These are phyloP conservation scores for Drymodes brunneopygia DNA, from an alignment of 2,113 vertebrate species.

Conservation along the genomic window DNA sequence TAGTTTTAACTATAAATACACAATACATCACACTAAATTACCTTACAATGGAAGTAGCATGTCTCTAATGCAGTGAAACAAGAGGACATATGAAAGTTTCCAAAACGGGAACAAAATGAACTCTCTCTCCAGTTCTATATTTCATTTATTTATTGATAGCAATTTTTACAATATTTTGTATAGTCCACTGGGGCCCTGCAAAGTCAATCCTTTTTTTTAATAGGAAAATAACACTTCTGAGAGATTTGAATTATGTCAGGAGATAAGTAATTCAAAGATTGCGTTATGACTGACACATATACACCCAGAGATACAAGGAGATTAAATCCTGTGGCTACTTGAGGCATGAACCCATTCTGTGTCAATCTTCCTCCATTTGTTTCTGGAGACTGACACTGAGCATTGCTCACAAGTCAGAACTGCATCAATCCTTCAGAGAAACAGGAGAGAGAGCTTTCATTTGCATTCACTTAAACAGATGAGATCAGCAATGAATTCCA, in stretches of 20 bases:
- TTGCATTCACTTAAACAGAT: conserved; percentile 29
- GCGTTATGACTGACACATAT: conserved; percentile 3
- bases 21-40: neutral
- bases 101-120: neutral
- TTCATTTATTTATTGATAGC: neutral
- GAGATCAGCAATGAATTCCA: conserved; percentile 1
- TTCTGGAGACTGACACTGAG: neutral
- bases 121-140: neutral
- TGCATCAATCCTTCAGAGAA: neutral
- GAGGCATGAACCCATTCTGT: neutral
- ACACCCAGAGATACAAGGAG: neutral
- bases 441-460: neutral
- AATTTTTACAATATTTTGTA: neutral
- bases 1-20: neutral
- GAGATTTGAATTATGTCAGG: conserved; percentile 38
- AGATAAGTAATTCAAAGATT: conserved; percentile 18
- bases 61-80: neutral
- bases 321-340: conserved; percentile 8
- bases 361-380: conserved; percentile 9
- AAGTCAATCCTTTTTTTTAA: conserved; percentile 43
- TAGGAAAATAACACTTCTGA: conserved; percentile 36
- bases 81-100: neutral
- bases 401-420: neutral
- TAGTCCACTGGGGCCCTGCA: neutral
- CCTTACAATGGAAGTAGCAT: neutral